These are phyloP conservation scores for Andrena dorsata DNA, from an alignment of 2,888 invertebrate species.

Conservation along the genomic window DNA sequence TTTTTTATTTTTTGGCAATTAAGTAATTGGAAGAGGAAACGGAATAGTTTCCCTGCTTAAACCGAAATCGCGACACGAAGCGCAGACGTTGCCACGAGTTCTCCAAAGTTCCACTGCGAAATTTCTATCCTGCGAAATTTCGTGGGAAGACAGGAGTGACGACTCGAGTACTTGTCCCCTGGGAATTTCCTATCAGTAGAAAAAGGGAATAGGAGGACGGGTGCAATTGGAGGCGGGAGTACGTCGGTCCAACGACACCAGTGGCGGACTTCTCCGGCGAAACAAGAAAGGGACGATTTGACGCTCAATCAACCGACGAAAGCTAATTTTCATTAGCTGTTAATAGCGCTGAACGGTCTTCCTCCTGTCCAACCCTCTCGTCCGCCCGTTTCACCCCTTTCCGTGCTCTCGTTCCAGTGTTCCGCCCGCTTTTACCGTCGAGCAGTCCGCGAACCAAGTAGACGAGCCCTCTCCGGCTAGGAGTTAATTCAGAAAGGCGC, in stretches of 20 bases:
- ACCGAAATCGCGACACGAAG: background rate
- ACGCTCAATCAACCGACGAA: slow-evolving; percentile 84
- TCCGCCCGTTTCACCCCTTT: slow-evolving; percentile 47
- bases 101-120: background rate
- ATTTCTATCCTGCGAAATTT: background rate
- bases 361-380: slow-evolving; percentile 60
- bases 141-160: background rate
- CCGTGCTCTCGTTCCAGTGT: slow-evolving; percentile 30
- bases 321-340: slow-evolving; percentile 85
- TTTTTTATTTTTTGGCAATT: no score
- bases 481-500: slow-evolving; percentile 48
- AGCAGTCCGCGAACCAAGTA: slow-evolving; percentile 55
- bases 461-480: slow-evolving; percentile 45
- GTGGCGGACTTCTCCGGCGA: slow-evolving; percentile 77
- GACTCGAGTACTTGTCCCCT: slow-evolving; percentile 38
- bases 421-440: slow-evolving; percentile 39
- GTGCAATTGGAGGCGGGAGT: slow-evolving; percentile 67
- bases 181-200: slow-evolving; percentile 55
- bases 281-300: slow-evolving; percentile 85
- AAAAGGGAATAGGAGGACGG: slow-evolving; percentile 8
- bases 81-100: slow-evolving; percentile 3
- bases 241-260: slow-evolving; percentile 79
- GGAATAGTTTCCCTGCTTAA: no score
- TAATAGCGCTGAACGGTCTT: slow-evolving; percentile 78
- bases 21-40: no score